These are phyloP conservation scores for Stegastes partitus DNA, from an alignment of 2,113 vertebrate species.

Conservation along the genomic window DNA sequence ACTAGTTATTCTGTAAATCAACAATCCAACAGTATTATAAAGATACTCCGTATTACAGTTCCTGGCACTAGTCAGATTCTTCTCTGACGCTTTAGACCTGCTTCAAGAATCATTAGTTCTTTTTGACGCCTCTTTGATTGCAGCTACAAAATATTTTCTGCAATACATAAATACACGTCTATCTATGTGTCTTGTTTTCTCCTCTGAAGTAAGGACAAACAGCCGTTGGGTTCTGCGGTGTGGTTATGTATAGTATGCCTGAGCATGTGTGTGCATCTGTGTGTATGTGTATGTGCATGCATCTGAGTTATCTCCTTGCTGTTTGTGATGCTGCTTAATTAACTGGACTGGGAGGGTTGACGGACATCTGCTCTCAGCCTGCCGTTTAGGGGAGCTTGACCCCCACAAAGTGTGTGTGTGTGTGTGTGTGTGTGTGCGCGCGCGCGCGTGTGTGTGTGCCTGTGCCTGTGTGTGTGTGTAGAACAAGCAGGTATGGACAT, in stretches of 20 bases:
- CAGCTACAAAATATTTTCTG: not conserved
- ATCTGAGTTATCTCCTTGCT: constrained; percentile 43
- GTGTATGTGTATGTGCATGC: constrained; percentile 33
- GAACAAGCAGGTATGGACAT: constrained; percentile 74
- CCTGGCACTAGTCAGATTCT: too few species aligned
- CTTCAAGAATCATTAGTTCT: not conserved
- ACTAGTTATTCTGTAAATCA: too few species aligned
- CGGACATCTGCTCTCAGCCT: constrained; percentile 80
- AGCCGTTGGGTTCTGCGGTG: constrained; percentile 29
- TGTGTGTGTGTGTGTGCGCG: constrained; percentile 48
- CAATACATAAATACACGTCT: not conserved
- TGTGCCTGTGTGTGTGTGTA: constrained; percentile 40
- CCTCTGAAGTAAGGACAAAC: constrained; percentile 6
- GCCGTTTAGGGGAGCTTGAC: constrained; percentile 72
- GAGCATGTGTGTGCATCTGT: constrained; percentile 34
- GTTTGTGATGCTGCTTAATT: constrained; percentile 76
- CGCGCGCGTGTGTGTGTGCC: constrained; percentile 34
- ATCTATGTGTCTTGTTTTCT: not conserved
- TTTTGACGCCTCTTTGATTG: not conserved
- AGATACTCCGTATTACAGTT: not conserved
- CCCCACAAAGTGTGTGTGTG: constrained; percentile 40
- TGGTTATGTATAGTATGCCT: constrained; percentile 37
- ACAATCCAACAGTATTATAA: not conserved
- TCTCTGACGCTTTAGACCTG: not conserved
- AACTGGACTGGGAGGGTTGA: constrained; percentile 78